Base-by-base conservation (phyloP, 1,140 invertebrate genomes). In the Ips typographus region DNA sequence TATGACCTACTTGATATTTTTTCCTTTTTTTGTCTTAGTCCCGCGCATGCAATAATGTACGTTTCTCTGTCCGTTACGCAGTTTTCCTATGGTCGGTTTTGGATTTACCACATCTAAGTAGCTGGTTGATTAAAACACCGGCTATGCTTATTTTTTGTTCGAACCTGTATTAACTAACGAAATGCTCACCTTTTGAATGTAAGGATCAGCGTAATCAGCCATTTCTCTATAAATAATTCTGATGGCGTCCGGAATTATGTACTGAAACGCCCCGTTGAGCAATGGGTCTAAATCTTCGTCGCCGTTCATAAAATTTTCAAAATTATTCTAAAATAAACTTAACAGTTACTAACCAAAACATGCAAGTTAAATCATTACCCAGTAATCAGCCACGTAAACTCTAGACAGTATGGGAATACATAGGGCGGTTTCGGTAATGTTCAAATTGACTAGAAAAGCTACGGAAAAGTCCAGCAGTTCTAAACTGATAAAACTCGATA, bases 231-330 rank as follows among this genome's bases (percentile, higher is more conserved):
- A 68, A 37, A 68, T 61, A 55, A 68, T 58, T 42, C 44, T 8
- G 7, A 61, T 43, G 3, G 66, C 57, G 36, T 68, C 66, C 6
- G 66, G 66, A 2, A 60, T 42, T 42, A 68, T 6, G 6, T 5
- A 6, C n/a, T 51, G 6, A 37, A 68, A 38, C 2, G 37, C 47
- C 1, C 66, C 43, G 36, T 68, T 68, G 51, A 68, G n/a, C 43
- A 68, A 61, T 62, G 66, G 66, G n/a, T 55, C 44, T 4, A 68
- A 8, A 3, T 68, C 66, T 6, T 52, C 47, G 41, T 68, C 66
- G n/a, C 66, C 66, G 53, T 68, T 41, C 66, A 68, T 68, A 22
- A 68, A 56, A 39, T 68, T 39, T 41, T n/a, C 40, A 53, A 61
- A 61, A 40, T 68, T n/a, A 40, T 40, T 68, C 66, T 68, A 52